A percentile compares a stretch with the other conserved stretches of the same genome.
phyloP scores from a whole-genome alignment of 2,797 vertebrate genomes.

The Tachyglossus aculeatus region DNA sequence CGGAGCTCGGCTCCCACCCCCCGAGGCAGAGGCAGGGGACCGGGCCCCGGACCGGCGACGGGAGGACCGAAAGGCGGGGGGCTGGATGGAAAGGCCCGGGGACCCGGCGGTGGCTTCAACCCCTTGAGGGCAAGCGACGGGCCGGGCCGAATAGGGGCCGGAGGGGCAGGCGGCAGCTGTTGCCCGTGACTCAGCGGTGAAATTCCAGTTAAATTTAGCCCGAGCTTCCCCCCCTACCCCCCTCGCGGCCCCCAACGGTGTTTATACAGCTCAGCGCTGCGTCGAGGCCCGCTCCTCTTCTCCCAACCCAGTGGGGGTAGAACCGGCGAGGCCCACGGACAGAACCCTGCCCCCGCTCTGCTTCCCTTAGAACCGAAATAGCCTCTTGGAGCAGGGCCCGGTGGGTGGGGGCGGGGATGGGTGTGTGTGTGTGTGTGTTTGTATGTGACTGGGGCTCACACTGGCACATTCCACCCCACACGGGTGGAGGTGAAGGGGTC shows the following conservation, averaged over 20 bases:
- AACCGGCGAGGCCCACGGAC: background rate
- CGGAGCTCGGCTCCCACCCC: background rate
- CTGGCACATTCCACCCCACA: no score
- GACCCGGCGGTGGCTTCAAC: background rate
- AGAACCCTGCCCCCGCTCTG: no score
- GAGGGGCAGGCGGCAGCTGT: slow-evolving; percentile 14
- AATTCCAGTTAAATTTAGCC: slow-evolving; percentile 58
- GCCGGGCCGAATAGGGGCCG: background rate
- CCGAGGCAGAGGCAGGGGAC: slow-evolving; percentile 9
- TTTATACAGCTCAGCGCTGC: background rate
- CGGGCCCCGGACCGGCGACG: background rate
- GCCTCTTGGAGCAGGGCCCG: no score
- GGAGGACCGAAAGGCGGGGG: background rate
- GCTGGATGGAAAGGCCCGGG: background rate
- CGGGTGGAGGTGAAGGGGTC: background rate
- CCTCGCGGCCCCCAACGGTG: background rate
- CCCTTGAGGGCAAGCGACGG: background rate
- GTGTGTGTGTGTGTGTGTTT: background rate
- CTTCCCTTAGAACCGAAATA: no score
- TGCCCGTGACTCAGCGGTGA: slow-evolving; percentile 47
- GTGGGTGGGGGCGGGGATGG: background rate
- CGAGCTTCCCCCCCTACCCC: background rate
- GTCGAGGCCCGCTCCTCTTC: background rate
- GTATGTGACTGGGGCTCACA: accelerated
- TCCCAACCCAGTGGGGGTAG: background rate